These are phyloP conservation scores for Polymixis flavicincta DNA, from an alignment of 2,888 invertebrate species.

Conservation along the genomic window DNA sequence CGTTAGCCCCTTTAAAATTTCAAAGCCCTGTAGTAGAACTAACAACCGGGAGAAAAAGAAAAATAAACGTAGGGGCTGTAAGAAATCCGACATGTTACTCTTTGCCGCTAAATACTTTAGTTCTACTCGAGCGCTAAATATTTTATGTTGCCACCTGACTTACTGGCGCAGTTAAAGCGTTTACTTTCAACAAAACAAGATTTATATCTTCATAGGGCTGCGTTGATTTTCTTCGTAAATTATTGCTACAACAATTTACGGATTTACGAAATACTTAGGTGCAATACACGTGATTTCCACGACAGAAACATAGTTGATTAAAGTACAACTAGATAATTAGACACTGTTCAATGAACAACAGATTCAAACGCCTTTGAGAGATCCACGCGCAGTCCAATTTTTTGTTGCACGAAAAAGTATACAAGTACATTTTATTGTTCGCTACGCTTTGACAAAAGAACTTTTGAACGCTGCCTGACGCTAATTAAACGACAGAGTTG, in stretches of 20 bases:
- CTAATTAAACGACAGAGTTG: conserved; percentile 85
- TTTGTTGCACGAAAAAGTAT: conserved; percentile 48
- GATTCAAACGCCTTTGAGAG: conserved; percentile 42
- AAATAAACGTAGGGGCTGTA: conserved; percentile 69
- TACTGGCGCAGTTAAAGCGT: conserved; percentile 69
- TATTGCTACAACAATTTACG: conserved; percentile 46
- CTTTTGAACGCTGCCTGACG: conserved; percentile 74
- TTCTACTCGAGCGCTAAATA: conserved; percentile 78
- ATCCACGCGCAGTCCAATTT: conserved; percentile 38
- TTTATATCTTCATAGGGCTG: conserved; percentile 68
- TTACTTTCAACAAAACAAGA: conserved; percentile 69
- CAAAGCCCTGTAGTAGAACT: conserved; percentile 69
- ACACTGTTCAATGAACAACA: conserved; percentile 9
- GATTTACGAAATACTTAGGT: conserved; percentile 9
- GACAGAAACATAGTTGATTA: not conserved
- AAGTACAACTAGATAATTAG: not conserved
- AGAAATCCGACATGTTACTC: conserved; percentile 74
- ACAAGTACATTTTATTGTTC: conserved; percentile 69
- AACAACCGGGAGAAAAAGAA: conserved; percentile 68
- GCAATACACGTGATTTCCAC: not conserved
- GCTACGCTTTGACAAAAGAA: conserved; percentile 74
- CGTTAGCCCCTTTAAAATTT: conserved; percentile 66
- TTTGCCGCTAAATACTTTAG: conserved; percentile 78
- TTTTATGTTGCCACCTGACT: conserved; percentile 78
- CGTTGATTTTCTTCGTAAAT: conserved; percentile 69